phyloP scores from a whole-genome alignment of 2,888 invertebrate genomes.

The Sphaerophoria taeniata region DNA sequence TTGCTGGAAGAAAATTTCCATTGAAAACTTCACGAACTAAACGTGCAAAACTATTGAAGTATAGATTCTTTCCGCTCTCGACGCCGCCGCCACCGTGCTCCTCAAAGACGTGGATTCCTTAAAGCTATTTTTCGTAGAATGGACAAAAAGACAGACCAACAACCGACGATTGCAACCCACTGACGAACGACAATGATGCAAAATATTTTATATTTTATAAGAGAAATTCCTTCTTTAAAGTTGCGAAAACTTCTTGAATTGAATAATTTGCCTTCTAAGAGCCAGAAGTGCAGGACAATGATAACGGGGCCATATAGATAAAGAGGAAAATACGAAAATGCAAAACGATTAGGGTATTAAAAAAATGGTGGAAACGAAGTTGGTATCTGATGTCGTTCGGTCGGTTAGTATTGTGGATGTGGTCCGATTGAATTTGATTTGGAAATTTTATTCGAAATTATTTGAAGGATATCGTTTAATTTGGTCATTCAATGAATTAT shows the following conservation, averaged over 20 bases:
- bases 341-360: conserved; percentile 38
- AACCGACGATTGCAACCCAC: neutral
- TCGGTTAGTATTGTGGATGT: neutral
- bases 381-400: conserved; percentile 6
- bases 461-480: conserved; percentile 13
- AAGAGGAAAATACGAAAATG: conserved; percentile 30
- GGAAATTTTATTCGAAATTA: conserved; percentile 16
- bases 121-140: conserved; percentile 28
- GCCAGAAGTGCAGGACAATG: conserved; percentile 5
- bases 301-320: conserved; percentile 38
- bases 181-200: neutral
- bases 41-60: conserved; percentile 25
- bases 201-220: conserved; percentile 17
- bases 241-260: conserved; percentile 56
- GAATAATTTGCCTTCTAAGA: conserved; percentile 47
- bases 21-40: conserved; percentile 25
- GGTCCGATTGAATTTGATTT: conserved; percentile 27
- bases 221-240: conserved; percentile 56
- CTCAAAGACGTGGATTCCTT: conserved; percentile 48
- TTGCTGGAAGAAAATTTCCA: conserved; percentile 26
- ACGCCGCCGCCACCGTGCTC: neutral
- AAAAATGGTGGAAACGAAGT: neutral
- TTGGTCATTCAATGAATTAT: conserved; percentile 19
- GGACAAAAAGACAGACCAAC: neutral
- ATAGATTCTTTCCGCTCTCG: conserved; percentile 5